These are phyloP conservation scores for Conomelus anceps DNA, from an alignment of 2,888 invertebrate species.

Conservation along the genomic window DNA sequence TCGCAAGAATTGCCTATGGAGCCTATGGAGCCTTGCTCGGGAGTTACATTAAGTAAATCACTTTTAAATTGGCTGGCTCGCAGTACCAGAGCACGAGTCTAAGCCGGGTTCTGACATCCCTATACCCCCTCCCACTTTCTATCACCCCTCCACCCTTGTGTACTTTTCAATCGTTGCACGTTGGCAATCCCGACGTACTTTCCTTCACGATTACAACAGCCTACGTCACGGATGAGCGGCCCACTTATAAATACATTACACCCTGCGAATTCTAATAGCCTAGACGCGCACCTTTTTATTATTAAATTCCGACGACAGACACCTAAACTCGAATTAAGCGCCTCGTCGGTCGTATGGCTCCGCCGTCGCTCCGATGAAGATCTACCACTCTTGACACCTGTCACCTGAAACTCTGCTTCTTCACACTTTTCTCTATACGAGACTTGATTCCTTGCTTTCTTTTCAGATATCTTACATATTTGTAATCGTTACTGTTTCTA, in stretches of 20 bases:
- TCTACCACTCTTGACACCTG: not conserved
- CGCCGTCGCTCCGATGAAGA: not conserved
- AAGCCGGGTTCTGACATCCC: not conserved
- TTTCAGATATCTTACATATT: not conserved
- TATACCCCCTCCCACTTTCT: not conserved
- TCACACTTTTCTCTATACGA: not conserved
- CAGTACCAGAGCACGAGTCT: constrained; percentile 1
- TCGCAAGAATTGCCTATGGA: constrained; percentile 3
- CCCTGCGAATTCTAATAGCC: not conserved
- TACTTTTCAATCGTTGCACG: not conserved
- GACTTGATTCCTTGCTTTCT: not conserved
- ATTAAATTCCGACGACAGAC: not conserved
- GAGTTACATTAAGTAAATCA: constrained; percentile 11
- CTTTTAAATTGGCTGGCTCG: constrained; percentile 10
- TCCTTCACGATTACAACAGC: not conserved
- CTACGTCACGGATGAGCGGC: not conserved
- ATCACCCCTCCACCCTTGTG: too few species aligned
- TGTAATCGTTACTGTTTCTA: too few species aligned
- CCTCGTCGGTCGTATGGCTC: not conserved
- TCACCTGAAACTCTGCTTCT: not conserved
- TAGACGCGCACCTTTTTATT: not conserved
- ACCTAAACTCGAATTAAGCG: not conserved
- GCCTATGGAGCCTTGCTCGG: constrained; percentile 1
- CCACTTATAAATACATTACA: not conserved
- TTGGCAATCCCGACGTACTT: not conserved